Conservation (phyloP, 2,113 vertebrate species). For the Cavia porcellus region DNA sequence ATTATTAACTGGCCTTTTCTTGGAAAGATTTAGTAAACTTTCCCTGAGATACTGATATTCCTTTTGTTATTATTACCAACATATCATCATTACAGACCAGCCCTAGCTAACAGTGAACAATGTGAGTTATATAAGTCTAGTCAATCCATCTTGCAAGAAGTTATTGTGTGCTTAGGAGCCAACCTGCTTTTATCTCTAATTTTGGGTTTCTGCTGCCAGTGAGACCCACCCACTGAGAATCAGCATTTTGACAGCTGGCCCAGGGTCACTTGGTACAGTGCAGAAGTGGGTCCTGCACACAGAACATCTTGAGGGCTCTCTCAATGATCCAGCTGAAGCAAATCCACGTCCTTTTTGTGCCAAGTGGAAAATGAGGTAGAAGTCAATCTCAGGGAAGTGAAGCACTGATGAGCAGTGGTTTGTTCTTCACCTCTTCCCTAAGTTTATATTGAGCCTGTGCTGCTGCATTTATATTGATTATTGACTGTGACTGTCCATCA, state of each 20-base stretch:
- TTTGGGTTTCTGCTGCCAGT: slow-evolving; percentile 57
- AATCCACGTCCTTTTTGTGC: slow-evolving; percentile 72
- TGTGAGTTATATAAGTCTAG: too few species aligned
- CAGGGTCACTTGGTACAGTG: slow-evolving; percentile 74
- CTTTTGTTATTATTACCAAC: slow-evolving; percentile 56
- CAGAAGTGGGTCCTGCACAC: slow-evolving; percentile 68
- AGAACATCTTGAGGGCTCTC: slow-evolving; percentile 68
- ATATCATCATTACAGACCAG: background rate
- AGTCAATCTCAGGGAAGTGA: slow-evolving; percentile 61
- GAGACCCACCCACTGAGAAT: slow-evolving; percentile 34
- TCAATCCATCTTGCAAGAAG: slow-evolving; percentile 40
- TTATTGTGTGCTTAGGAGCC: slow-evolving; percentile 18
- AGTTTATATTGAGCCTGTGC: slow-evolving; percentile 68
- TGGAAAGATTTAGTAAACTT: slow-evolving; percentile 68
- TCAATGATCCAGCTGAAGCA: slow-evolving; percentile 64
- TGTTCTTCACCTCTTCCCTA: slow-evolving; percentile 31
- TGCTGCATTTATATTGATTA: slow-evolving; percentile 44
- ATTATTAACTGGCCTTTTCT: background rate
- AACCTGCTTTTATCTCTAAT: slow-evolving; percentile 66
- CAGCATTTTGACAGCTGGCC: slow-evolving; percentile 59
- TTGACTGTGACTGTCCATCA: background rate
- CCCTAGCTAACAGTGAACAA: slow-evolving; percentile 69
- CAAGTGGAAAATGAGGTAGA: slow-evolving; percentile 84
- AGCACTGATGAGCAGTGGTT: slow-evolving; percentile 31
- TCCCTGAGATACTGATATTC: slow-evolving; percentile 46